Base-by-base conservation (phyloP, 2,888 invertebrate genomes). In the Laothoe populi region DNA sequence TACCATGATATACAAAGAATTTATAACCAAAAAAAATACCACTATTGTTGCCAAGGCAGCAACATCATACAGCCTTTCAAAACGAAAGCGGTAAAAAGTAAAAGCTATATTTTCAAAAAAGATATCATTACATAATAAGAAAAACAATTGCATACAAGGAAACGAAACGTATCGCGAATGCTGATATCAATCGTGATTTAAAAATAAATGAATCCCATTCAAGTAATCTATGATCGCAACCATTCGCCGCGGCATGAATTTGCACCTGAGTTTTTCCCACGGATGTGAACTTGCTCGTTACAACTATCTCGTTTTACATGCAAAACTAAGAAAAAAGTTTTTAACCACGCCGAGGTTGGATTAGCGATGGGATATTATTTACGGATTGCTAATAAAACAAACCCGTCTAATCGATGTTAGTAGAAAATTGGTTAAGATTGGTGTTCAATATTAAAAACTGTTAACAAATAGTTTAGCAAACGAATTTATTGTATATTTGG, bases 231-330 rank as follows among this genome's bases (percentile, higher is more conserved):
- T 63, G 75, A 83, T 83, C 82, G 66, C 70, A 68, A 73, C 68
- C 72, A 83, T 82, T 86, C 78, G 79, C 73, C 74, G 70, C 77
- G 79, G 77, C 70, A 76, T 73, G 75, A 79, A 86, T 85, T 86
- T 79, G 82, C 84, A 83, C 82, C 78, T 71, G 65, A 59, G 63
- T 35, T 67, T 73, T 86, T 83, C 83, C 79, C 83, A 84, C 82
- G 81, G 68, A 69, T 71, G 68, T 65, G 70, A 75, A 72, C 70
- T 70, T 66, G 71, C 75, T 78, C 67, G 73, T 77, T 79, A 74
- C 64, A 62, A 58, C 60, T 68, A 70, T 71, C 66, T 71, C 57
- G 67, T 67, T 58, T 48, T 48, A 48, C 23, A 16, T 42, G 61
- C 61, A 57, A 38, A 63, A 40, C 40, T 59, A 61, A 48, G 61